Evolutionary conservation across 2,888 invertebrate species (phyloP), one percentile per base, ranked within the genome.

Genomic region (Clusia tigrina): DNA sequence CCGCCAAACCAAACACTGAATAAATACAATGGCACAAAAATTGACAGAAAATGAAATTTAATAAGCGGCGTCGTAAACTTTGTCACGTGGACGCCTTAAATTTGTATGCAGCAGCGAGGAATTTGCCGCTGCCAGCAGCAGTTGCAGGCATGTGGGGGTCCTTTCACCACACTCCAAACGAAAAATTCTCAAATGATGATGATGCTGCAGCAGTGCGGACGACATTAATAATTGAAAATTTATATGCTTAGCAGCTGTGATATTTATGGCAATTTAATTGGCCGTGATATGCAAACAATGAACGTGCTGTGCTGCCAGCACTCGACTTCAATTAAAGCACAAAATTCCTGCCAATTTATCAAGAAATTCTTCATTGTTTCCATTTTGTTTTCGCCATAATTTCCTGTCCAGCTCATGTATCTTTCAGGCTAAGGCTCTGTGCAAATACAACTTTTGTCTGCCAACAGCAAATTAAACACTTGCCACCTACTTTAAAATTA

Each of bases 31-130:
- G 52, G 24, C 25, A 54, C 37, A 51, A 32, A 58, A 69, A 66
- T 51, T 60, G 53, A 60, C 60, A 59, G 54, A 58, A 71, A 67
- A 69, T 69, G 67, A 67, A 69, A 71, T 71, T 73, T 73, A 71
- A 71, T 73, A 71, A 70, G 70, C 71, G 65, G 63, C 69, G 67
- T 69, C 69, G 70, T 70, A 67, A 73, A 71, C 71, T 71, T 71
- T 73, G 70, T 72, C 73, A 73, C 71, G 71, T 71, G 73, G 68
- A 65, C 66, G 65, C 65, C 61, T 71, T 72, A 71, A 73, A 71
- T 71, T 67, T 63, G 18, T 53, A 20, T 54, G 17, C 12, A 1
- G 25, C 54, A 20, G n/a, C n/a, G n/a, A n/a, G n/a, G n/a, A n/a
- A n/a, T n/a, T n/a, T n/a, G n/a, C 15, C 9, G 23, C 20, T 5